A percentile compares a stretch with the other conserved stretches of the same genome.
These are phyloP conservation scores for Oophaga sylvatica DNA, from an alignment of 2,797 vertebrate species.

Conservation along the genomic window DNA sequence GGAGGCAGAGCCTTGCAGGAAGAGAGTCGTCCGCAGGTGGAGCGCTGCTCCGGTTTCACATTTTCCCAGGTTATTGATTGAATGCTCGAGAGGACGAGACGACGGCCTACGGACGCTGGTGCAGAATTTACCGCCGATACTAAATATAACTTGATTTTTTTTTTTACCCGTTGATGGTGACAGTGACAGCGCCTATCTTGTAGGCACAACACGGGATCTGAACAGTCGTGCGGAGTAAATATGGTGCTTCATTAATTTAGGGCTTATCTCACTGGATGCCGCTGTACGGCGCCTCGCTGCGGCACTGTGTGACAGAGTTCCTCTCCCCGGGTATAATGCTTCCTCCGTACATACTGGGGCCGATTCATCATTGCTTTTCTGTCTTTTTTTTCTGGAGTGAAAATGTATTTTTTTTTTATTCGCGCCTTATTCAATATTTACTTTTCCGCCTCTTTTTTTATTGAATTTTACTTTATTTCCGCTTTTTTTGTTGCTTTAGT, in stretches of 20 bases:
- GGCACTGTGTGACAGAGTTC: not conserved
- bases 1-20: not conserved
- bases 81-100: not conserved
- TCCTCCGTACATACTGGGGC: not conserved
- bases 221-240: not conserved
- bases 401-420: no score
- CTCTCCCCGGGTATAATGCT: not conserved
- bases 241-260: not conserved
- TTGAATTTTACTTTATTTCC: no score
- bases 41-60: not conserved
- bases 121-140: not conserved
- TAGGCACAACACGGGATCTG: not conserved
- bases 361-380: no score
- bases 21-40: slow-evolving; percentile 1
- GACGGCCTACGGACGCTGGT: not conserved
- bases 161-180: not conserved
- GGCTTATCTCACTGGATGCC: not conserved
- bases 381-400: no score
- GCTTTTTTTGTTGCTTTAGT: no score
- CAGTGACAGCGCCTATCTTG: not conserved
- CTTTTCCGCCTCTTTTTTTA: no score
- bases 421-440: no score
- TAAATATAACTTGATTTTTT: no score
- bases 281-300: not conserved
- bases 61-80: not conserved